These are phyloP conservation scores for Euthynnus affinis DNA, from an alignment of 2,797 vertebrate species.

Conservation along the genomic window DNA sequence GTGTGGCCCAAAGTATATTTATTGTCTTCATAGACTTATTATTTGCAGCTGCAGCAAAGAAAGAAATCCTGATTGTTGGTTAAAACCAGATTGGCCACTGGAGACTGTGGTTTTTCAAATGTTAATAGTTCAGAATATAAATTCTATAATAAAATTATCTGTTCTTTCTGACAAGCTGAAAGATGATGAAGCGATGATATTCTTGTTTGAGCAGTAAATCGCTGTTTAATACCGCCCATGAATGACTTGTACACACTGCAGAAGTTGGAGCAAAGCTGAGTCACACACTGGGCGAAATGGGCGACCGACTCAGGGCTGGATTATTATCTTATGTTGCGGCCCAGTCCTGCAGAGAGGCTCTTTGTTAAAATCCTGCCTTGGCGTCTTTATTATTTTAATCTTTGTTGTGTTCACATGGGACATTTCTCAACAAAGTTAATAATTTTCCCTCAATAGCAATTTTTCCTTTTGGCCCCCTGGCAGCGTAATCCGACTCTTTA, in stretches of 20 bases:
- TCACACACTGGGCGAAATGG: background rate
- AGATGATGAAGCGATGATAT: background rate
- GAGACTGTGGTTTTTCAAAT: slow-evolving; percentile 6
- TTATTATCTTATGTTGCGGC: background rate
- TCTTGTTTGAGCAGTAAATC: background rate
- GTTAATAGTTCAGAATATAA: background rate
- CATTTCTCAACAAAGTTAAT: too few relatives aligned
- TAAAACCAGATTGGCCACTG: slow-evolving; percentile 7
- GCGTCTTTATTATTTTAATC: background rate
- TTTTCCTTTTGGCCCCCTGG: too few relatives aligned
- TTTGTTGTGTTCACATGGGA: too few relatives aligned
- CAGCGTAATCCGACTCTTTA: too few relatives aligned
- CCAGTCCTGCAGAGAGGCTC: background rate
- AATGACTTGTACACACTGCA: background rate
- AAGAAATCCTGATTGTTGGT: background rate
- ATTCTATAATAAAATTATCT: slow-evolving; percentile 17
- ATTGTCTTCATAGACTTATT: slow-evolving; percentile 11
- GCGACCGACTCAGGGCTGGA: background rate
- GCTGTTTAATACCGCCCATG: background rate
- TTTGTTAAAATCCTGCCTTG: too few relatives aligned
- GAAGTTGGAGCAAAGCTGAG: too few relatives aligned
- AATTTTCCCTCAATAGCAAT: too few relatives aligned
- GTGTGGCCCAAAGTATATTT: slow-evolving; percentile 23
- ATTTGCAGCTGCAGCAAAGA: slow-evolving; percentile 30
- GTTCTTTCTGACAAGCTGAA: slow-evolving; percentile 4